Percentiles rank a stretch among this genome's conserved stretches.
These are phyloP conservation scores for Drosophila neotestacea DNA, from an alignment of 2,888 invertebrate species.

Conservation along the genomic window DNA sequence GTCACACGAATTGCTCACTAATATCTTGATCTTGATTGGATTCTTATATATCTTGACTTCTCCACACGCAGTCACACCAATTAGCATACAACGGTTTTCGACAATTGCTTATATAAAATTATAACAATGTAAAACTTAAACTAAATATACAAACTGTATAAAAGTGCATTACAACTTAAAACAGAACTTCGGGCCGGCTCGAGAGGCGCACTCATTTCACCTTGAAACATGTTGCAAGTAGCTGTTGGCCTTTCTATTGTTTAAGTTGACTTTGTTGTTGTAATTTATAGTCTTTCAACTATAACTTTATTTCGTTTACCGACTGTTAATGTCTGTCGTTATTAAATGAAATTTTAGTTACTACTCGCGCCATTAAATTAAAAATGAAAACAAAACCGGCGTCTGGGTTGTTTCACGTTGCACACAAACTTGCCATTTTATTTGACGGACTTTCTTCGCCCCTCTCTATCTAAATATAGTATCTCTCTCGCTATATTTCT, in stretches of 20 bases:
- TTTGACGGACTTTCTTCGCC: conserved; percentile 11
- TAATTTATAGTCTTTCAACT: conserved; percentile 56
- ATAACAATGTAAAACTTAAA: conserved; percentile 8
- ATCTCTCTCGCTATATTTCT: neutral
- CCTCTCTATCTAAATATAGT: conserved; percentile 1
- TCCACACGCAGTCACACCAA: conserved; percentile 55
- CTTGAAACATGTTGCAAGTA: conserved; percentile 57
- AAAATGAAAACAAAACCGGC: conserved; percentile 36
- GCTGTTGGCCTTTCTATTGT: conserved; percentile 14
- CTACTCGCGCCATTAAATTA: conserved; percentile 54
- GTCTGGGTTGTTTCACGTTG: conserved; percentile 48
- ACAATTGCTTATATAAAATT: conserved; percentile 42
- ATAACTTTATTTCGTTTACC: conserved; percentile 66
- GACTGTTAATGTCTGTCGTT: conserved; percentile 50
- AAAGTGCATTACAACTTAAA: conserved; percentile 63
- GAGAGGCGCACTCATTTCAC: conserved; percentile 60
- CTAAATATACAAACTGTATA: conserved; percentile 40
- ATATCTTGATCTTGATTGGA: conserved; percentile 43
- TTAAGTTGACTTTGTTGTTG: conserved; percentile 34
- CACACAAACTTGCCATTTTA: conserved; percentile 51
- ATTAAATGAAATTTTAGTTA: conserved; percentile 74
- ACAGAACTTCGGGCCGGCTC: conserved; percentile 42
- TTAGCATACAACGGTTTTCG: conserved; percentile 43
- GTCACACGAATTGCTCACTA: conserved; percentile 26
- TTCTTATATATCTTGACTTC: too few relatives aligned